Evolutionary conservation across 2,797 vertebrate genomes (phyloP).

Genomic region (Sparidentex hasta): DNA sequence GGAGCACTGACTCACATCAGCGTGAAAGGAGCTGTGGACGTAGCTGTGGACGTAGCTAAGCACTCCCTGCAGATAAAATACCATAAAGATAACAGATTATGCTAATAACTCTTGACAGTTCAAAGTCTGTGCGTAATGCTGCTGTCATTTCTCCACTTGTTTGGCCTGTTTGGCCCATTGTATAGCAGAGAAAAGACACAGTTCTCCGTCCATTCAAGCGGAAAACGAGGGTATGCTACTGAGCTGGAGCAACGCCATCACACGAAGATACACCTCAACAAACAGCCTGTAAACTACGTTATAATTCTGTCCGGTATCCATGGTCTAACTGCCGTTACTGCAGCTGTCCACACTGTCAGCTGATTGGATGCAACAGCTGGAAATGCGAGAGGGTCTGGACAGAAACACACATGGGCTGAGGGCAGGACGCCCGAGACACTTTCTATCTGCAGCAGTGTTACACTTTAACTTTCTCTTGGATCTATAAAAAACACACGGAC

Average conservation of each 20-base stretch:
- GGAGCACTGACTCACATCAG: background rate
- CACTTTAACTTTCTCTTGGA: background rate
- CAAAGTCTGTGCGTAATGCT: slow-evolving; percentile 61
- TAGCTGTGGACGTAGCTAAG: slow-evolving; percentile 11
- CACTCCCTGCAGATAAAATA: slow-evolving; percentile 46
- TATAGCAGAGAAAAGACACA: background rate
- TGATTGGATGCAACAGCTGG: slow-evolving; percentile 71
- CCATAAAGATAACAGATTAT: slow-evolving; percentile 61
- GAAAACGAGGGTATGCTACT: slow-evolving; percentile 17
- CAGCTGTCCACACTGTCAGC: slow-evolving; percentile 57
- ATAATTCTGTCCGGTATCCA: slow-evolving; percentile 2
- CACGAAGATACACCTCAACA: slow-evolving; percentile 6
- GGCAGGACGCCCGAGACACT: background rate
- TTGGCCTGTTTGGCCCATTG: slow-evolving; percentile 54
- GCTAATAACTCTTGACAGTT: slow-evolving; percentile 54
- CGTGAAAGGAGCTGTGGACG: slow-evolving; percentile 27
- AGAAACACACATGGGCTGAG: background rate
- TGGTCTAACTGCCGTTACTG: slow-evolving; percentile 3
- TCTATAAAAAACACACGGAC: background rate
- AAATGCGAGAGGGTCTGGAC: slow-evolving; percentile 19
- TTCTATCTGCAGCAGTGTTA: background rate
- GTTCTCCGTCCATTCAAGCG: slow-evolving; percentile 20
- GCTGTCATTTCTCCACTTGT: slow-evolving; percentile 41
- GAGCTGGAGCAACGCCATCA: background rate
- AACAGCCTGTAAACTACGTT: background rate